Evolutionary conservation across 2,113 vertebrate genomes (phyloP), one percentile per base, ranked within the genome.

Genomic region (Vidua chalybeata): DNA sequence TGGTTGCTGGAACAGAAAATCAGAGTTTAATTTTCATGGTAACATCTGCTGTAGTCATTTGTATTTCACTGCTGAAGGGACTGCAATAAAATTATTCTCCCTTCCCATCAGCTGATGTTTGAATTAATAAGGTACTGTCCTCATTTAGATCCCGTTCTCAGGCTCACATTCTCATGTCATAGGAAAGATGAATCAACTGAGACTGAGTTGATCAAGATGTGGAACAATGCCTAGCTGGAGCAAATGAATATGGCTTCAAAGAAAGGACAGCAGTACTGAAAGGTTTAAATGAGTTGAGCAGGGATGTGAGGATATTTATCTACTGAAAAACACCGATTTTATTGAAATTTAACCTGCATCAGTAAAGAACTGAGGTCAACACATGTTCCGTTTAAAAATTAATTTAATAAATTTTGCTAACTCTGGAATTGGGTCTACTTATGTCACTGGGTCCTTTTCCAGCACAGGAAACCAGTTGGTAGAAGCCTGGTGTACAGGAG

Each of bases 131-230:
- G n/a, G 13, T 54, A 62, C 33, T 79, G 9, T 49, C 41, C 28
- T 87, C 45, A 76, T 85, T 91, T 58, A 61, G 26, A 64, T 85
- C 45, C 74, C 6, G 46, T 39, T 68, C 59, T 79, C 46, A 23
- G 46, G 10, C 39, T 92, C 9, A 5, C 6, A 88, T 89, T 95
- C 12, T 22, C 0, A 0, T 66, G 20, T 64, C 84, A 78, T 68
- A 79, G 71, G 48, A 77, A 89, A 84, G 84, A 68, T 75, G 26
- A 87, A 89, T 94, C 80, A 81, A 48, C 68, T 84, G 63, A 94
- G 59, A 35, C 59, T 71, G 68, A 88, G 48, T 55, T 93, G 86
- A 74, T 83, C 54, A 94, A 64, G 68, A 37, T 7, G 19, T 59
- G 66, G 31, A 48, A 52, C 18, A 59, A 68, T 54, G 31, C 51